Base-by-base conservation (phyloP, 2,797 vertebrate species). In the Falco novaeseelandiae region DNA sequence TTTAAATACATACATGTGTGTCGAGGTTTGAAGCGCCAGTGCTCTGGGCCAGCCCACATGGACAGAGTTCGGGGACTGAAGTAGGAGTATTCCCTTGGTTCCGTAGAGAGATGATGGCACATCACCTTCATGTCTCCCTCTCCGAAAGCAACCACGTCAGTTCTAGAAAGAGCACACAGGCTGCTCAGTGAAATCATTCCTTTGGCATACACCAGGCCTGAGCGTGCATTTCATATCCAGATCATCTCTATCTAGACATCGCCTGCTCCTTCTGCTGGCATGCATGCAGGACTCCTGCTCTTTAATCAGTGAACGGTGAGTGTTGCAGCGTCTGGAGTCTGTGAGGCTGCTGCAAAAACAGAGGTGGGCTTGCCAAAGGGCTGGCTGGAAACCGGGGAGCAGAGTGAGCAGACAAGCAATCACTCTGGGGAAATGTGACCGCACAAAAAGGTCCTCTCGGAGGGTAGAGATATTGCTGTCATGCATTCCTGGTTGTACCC, bases 31-130 rank as follows among this genome's bases (percentile, higher is more conserved):
- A 99, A 99, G 71, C 98, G 98, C 99, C 99, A 99, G 98, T 99
- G 99, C 23, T 99, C 99, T 0, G 99, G 99, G 54, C 99, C 99
- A 4, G 99, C 99, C 99, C 99, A 99, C 42, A 99, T 98, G 3
- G 99, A 98, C 98, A 99, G 99, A 11, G 98, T 99, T 32, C 98
- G 98, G 40, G 99, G 99, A 96, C 99, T 99, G 97, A 99, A 99
- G 98, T 99, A 99, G 14, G 99, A 99, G 73, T 99, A 99, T 83
- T 99, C 99, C 71, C 99, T 98, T 48, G 99, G 99, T 55, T 99
- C 98, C 94, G 98, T 98, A 20, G 99, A 99, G 62, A 99, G 96
- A 92, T 99, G 99, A 59, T 98, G 98, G 94, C 99, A 99, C 99
- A 99, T 98, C 30, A 98, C 98, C 72, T 96, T 30, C 8, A 99